Evolutionary conservation across 2,113 vertebrate genomes (phyloP).

Genomic region (Burhinus oedicnemus): DNA sequence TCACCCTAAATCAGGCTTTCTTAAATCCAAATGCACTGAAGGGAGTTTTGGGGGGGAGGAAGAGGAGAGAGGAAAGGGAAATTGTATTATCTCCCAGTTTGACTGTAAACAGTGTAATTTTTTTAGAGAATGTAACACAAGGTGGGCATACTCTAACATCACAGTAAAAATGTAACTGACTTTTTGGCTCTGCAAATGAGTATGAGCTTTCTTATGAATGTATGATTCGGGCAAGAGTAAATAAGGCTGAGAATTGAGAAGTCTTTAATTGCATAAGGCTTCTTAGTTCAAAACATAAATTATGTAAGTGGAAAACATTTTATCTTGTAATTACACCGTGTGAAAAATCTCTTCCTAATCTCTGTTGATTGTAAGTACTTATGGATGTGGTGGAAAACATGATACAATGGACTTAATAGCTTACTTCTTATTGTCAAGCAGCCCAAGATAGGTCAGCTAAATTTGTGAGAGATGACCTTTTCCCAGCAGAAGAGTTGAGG

Average conservation of each 20-base stretch:
- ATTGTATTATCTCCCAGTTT: background rate
- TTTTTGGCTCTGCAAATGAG: background rate
- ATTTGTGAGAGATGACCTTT: background rate
- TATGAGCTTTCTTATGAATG: background rate
- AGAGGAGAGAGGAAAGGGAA: background rate
- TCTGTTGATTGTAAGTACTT: slow-evolving; percentile 36
- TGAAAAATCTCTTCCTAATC: slow-evolving; percentile 14
- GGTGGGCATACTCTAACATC: background rate
- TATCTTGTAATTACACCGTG: slow-evolving; percentile 7
- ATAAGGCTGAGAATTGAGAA: background rate
- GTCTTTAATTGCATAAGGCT: background rate
- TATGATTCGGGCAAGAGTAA: background rate
- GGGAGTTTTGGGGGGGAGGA: background rate
- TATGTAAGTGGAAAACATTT: background rate
- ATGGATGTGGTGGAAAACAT: slow-evolving; percentile 65
- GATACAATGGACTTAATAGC: slow-evolving; percentile 14
- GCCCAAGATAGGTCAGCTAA: background rate
- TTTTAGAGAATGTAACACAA: background rate
- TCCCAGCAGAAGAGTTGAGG: background rate
- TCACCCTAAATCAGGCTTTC: background rate
- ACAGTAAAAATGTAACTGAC: background rate
- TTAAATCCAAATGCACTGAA: background rate
- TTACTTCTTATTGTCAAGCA: background rate
- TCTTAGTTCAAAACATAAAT: background rate
- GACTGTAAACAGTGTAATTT: background rate